Evolutionary conservation across 1,140 invertebrate species (phyloP), one percentile per base, ranked within the genome.

Genomic region (Eriocheir sinensis): DNA sequence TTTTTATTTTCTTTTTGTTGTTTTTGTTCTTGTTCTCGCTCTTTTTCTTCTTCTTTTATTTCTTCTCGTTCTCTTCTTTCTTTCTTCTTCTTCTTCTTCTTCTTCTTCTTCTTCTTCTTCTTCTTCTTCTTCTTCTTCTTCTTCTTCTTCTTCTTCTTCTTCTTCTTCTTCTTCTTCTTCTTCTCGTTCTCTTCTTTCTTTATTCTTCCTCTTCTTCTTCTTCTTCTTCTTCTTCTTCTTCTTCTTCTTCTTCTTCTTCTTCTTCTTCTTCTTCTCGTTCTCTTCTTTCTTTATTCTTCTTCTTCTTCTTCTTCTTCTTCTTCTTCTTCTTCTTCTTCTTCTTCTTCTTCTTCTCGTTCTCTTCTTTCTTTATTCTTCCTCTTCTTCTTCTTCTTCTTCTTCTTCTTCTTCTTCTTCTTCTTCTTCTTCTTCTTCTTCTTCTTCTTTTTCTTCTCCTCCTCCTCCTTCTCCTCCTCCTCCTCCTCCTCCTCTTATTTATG

Each of bases 191-290:
- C 60, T n/a, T 72, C 17, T 72, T 72, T 72, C 60, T 21, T 27
- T 21, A 72, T n/a, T 4, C 60, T 72, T 8, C 60, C 27, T 8
- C 27, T n/a, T 17, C 44, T n/a, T 72, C 60, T 72, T n/a, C n/a
- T n/a, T 72, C 60, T 72, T n/a, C n/a, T n/a, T 72, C 60, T 72
- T n/a, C n/a, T n/a, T 72, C 60, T 72, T n/a, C n/a, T n/a, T 72
- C 15, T 15, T 48, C 44, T 48, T 48, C 44, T 48, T 15, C 15
- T 15, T 48, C 44, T 48, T 15, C 15, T 15, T 48, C 44, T 48
- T 15, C 15, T 15, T 48, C 44, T 48, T 15, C 60, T 72, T n/a
- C n/a, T n/a, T 72, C 60, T 72, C 60, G 27, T n/a, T 72, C 60
- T 72, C 60, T 72, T n/a, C n/a, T n/a, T 72, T n/a, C n/a, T n/a